Evolutionary conservation across 2,113 vertebrate genomes (phyloP), one percentile per base, ranked within the genome.

Genomic region (Melanerpes formicivorus): DNA sequence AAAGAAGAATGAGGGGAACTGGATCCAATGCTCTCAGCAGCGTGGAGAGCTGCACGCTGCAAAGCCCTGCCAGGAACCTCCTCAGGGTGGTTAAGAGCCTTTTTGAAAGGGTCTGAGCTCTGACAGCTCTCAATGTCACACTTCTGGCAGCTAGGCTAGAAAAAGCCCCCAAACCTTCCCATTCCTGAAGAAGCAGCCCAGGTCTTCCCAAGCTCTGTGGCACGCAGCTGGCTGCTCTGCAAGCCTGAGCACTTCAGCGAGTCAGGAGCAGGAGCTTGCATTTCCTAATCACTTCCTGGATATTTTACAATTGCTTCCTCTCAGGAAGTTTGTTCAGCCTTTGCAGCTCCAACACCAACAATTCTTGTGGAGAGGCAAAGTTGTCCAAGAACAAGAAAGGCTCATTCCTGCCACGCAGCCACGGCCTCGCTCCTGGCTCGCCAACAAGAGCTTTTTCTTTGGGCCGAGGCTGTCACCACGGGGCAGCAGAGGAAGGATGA

Each of bases 211-310:
- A 52, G 50, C 50, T 52, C 50, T 52, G 22, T 52, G 50, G 11
- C 50, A 52, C 6, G 22, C 48, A 50, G 48, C 11, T 50, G 11
- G 48, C 19, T 50, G 50, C 22, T 25, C 12, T 23, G 50, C 58
- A 91, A 63, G 54, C 13, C 76, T 75, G 26, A 86, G 40, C 54
- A 37, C 92, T 97, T 80, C 84, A 73, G 63, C 65, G 18, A 82
- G 64, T 5, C 10, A 88, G 79, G 65, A 97, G 94, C 96, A 96
- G 50, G 93, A 97, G 79, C 95, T 82, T 13, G 2, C 85, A 48
- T 96, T 98, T 98, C 97, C 97, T 95, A 97, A 97, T 90, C 95
- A 95, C 96, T 98, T 98, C 98, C 98, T 98, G 96, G 90, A 97
- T 97, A 96, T 95, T 97, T 96, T 92, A 97, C 95, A 97, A 98